These are phyloP conservation scores for Chromoteleia sp. DNA, from an alignment of 2,888 invertebrate genomes.

Conservation along the genomic window DNA sequence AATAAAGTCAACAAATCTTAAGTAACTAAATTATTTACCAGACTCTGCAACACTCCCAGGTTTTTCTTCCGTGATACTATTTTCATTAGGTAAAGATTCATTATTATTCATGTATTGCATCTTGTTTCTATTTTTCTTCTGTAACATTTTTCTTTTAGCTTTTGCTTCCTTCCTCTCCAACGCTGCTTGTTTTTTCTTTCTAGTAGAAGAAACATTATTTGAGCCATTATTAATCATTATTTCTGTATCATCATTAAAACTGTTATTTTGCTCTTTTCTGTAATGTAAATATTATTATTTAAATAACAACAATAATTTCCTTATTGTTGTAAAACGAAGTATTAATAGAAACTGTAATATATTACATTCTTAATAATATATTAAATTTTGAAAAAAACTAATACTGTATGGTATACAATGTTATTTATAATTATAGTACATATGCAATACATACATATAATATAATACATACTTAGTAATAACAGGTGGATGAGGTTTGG, in stretches of 20 bases:
- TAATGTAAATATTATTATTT: slow-evolving; percentile 1
- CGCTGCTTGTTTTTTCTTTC: slow-evolving; percentile 18
- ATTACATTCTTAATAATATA: too few relatives aligned
- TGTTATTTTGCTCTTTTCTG: slow-evolving; percentile 37
- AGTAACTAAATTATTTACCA: slow-evolving; percentile 66
- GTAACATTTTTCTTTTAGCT: slow-evolving; percentile 78
- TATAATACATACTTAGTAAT: slow-evolving; percentile 80
- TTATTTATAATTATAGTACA: not conserved
- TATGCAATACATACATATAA: not conserved
- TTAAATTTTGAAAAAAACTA: too few relatives aligned
- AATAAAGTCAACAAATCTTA: not conserved
- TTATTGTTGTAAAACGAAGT: too few relatives aligned
- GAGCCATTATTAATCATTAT: slow-evolving; percentile 16
- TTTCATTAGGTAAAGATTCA: slow-evolving; percentile 68
- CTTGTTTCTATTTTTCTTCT: slow-evolving; percentile 87
- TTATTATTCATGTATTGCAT: slow-evolving; percentile 66
- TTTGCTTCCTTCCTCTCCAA: slow-evolving; percentile 7
- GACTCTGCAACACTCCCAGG: slow-evolving; percentile 72
- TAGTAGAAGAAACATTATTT: slow-evolving; percentile 10
- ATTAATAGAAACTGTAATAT: too few relatives aligned
- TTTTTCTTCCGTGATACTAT: slow-evolving; percentile 76
- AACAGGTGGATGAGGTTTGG: slow-evolving; percentile 90
- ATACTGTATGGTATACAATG: too few relatives aligned
- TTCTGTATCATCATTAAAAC: slow-evolving; percentile 23
- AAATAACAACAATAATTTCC: too few relatives aligned